phyloP scores from a whole-genome alignment of 2,797 vertebrate species.

The Muscicapa striata region DNA sequence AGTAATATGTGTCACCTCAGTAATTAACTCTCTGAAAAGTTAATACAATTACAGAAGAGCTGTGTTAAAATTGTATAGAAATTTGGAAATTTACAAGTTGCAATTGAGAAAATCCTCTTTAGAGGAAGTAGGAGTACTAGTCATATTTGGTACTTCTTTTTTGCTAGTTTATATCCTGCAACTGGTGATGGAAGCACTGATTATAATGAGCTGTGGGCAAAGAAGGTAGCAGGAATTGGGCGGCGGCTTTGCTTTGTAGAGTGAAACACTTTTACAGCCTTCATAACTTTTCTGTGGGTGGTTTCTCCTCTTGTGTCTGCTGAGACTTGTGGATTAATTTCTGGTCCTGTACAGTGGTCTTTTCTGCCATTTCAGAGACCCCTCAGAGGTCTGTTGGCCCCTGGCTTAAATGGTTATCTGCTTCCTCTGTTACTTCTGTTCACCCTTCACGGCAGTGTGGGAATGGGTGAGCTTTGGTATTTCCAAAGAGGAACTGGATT shows the following conservation, averaged over 20 bases:
- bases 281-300: neutral
- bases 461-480: neutral
- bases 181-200: neutral
- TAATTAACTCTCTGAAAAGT: neutral
- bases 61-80: neutral
- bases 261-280: neutral
- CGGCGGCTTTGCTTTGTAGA: neutral
- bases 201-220: neutral
- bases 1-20: neutral
- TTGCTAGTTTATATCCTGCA: neutral
- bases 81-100: neutral
- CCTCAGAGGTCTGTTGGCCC: neutral
- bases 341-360: fast-evolving
- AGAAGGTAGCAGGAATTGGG: neutral
- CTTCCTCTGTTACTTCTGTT: neutral
- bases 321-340: neutral
- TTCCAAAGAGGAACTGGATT: neutral
- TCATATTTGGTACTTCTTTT: neutral
- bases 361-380: neutral
- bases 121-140: neutral
- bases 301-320: neutral
- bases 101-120: neutral
- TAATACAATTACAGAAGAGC: neutral
- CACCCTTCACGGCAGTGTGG: fast-evolving
- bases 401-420: neutral